These are phyloP conservation scores for Colostygia pectinataria DNA, from an alignment of 2,888 invertebrate genomes.

Conservation along the genomic window DNA sequence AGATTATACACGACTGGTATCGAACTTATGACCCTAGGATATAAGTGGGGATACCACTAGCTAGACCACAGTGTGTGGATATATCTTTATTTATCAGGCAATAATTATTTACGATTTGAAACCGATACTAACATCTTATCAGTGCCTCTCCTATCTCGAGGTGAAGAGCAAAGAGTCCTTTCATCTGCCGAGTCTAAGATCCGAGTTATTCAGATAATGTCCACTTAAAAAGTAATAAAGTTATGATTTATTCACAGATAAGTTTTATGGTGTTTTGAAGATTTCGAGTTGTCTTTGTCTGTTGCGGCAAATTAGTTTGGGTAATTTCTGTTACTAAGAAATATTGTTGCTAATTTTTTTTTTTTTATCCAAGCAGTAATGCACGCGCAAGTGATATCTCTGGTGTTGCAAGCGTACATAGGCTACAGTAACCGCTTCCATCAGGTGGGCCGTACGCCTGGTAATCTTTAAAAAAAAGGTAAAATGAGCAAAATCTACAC, in stretches of 20 bases:
- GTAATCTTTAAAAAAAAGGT: no score
- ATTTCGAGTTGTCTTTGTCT: conserved; percentile 22
- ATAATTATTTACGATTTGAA: conserved; percentile 19
- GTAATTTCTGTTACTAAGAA: neutral
- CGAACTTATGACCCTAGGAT: no score
- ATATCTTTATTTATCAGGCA: conserved; percentile 5
- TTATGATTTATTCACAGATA: conserved; percentile 72
- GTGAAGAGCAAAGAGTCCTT: conserved; percentile 55
- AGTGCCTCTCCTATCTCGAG: conserved; percentile 50
- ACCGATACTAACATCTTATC: conserved; percentile 23
- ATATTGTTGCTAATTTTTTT: no score
- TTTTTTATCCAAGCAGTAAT: no score
- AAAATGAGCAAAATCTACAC: no score
- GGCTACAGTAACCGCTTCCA: no score
- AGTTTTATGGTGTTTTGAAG: conserved; percentile 41
- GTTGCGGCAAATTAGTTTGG: neutral
- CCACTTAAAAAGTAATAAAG: conserved; percentile 72
- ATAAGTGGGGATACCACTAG: no score
- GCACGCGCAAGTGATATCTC: no score
- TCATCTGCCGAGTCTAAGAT: conserved; percentile 45
- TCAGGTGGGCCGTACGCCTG: no score
- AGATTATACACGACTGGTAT: no score
- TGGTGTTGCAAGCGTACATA: no score
- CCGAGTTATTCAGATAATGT: conserved; percentile 65
- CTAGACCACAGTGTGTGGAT: no score